A percentile compares a stretch with the other conserved stretches of the same genome.
These are phyloP conservation scores for Diploptera punctata DNA, from an alignment of 2,888 invertebrate species.

Conservation along the genomic window DNA sequence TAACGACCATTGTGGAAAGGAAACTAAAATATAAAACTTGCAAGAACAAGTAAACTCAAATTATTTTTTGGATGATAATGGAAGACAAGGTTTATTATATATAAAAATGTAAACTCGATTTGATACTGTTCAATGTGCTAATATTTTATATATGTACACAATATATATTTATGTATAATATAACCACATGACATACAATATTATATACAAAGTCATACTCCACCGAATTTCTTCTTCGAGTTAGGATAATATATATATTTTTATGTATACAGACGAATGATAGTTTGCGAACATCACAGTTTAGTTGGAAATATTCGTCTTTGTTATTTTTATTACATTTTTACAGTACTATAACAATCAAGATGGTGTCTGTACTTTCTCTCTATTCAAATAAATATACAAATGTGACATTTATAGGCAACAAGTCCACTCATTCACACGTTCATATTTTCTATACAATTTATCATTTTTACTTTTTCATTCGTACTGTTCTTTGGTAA, in stretches of 20 bases:
- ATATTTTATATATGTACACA: slow-evolving; percentile 41
- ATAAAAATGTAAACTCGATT: too few relatives aligned
- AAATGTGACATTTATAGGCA: neutral
- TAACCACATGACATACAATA: slow-evolving; percentile 41
- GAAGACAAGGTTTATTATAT: too few relatives aligned
- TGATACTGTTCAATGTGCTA: slow-evolving; percentile 35
- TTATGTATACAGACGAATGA: slow-evolving; percentile 11
- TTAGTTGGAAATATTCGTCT: slow-evolving; percentile 34
- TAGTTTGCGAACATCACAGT: slow-evolving; percentile 43
- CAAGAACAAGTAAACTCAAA: too few relatives aligned
- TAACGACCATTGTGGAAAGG: too few relatives aligned
- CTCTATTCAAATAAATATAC: slow-evolving; percentile 11
- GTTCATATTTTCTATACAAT: neutral
- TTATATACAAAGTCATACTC: slow-evolving; percentile 37
- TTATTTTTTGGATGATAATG: too few relatives aligned
- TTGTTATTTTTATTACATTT: slow-evolving; percentile 19
- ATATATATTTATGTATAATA: slow-evolving; percentile 43
- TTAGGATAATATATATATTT: neutral
- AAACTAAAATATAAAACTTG: too few relatives aligned
- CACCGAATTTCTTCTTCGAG: neutral
- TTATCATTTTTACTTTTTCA: neutral
- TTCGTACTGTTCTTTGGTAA: slow-evolving; percentile 39
- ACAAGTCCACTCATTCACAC: slow-evolving; percentile 5
- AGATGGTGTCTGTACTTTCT: neutral
- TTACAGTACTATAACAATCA: slow-evolving; percentile 21